Conservation (phyloP, 2,113 vertebrate species). For the Myiozetetes cayanensis region DNA sequence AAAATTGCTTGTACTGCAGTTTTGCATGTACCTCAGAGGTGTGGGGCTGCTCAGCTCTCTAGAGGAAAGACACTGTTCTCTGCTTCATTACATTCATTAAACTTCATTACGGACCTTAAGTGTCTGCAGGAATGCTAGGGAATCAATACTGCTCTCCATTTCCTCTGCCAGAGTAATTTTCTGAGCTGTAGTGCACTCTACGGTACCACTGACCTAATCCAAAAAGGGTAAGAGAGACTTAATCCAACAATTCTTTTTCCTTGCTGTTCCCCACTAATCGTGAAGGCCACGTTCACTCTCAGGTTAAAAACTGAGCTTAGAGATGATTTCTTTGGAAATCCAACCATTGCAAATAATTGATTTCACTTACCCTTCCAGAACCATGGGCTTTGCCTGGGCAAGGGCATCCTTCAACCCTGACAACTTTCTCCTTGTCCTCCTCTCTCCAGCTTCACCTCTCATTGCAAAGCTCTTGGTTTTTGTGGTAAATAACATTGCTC, state of each 20-base stretch:
- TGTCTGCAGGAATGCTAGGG: neutral
- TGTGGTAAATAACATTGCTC: neutral
- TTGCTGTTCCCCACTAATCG: neutral
- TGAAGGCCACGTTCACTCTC: neutral
- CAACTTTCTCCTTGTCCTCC: neutral
- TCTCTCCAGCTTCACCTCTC: neutral
- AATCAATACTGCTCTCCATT: neutral
- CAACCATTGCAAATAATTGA: neutral
- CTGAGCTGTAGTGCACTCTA: neutral
- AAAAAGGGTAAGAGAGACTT: conserved; percentile 1
- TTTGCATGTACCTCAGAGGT: neutral
- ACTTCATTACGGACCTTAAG: conserved; percentile 16
- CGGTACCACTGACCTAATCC: neutral
- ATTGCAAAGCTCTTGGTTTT: neutral
- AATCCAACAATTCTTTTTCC: neutral
- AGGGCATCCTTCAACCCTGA: neutral
- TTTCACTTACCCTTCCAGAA: neutral
- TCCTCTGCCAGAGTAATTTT: neutral
- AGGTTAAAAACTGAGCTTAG: neutral
- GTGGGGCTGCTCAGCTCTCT: neutral
- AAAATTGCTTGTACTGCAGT: neutral
- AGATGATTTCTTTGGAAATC: neutral
- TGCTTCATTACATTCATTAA: conserved; percentile 52
- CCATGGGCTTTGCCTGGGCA: neutral
- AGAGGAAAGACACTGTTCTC: neutral